These are phyloP conservation scores for Lithophane ornitopus DNA, from an alignment of 2,888 invertebrate genomes.

Conservation along the genomic window DNA sequence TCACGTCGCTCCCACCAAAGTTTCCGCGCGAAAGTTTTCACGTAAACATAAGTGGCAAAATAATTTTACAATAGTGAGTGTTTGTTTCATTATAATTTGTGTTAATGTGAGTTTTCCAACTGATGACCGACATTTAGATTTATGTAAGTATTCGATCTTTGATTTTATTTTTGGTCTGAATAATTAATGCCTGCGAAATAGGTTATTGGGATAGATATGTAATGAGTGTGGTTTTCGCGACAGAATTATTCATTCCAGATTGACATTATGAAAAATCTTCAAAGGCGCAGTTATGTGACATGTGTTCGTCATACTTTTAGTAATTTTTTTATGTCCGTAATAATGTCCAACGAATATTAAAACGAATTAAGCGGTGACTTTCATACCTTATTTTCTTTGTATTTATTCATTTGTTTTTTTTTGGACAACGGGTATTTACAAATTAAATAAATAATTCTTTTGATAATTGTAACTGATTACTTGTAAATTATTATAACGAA, in stretches of 20 bases:
- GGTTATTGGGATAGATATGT: conserved; percentile 54
- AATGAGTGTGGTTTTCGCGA: conserved; percentile 40
- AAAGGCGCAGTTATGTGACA: conserved; percentile 31
- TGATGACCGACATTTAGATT: conserved; percentile 52
- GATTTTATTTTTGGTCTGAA: conserved; percentile 43
- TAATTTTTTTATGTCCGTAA: conserved; percentile 22
- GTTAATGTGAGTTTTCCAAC: conserved; percentile 70
- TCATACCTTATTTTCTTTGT: background rate
- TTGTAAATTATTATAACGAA: no score
- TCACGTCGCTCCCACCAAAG: conserved; percentile 69
- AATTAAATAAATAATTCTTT: background rate
- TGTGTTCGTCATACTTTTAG: conserved; percentile 30
- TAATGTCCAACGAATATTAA: conserved; percentile 32
- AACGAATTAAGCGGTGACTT: conserved; percentile 1
- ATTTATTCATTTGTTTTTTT: background rate
- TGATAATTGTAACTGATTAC: no score
- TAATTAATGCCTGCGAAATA: conserved; percentile 52
- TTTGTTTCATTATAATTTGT: conserved; percentile 69
- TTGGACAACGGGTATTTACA: background rate
- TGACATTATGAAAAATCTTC: conserved; percentile 36
- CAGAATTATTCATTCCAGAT: conserved; percentile 37
- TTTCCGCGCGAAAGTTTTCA: conserved; percentile 81
- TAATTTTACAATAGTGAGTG: conserved; percentile 73
- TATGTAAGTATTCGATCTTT: conserved; percentile 60
- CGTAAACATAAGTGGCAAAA: conserved; percentile 67